A percentile compares a stretch with the other conserved stretches of the same genome.
Conservation (phyloP, 2,888 invertebrate genomes). For the Tupiocoris notatus region DNA sequence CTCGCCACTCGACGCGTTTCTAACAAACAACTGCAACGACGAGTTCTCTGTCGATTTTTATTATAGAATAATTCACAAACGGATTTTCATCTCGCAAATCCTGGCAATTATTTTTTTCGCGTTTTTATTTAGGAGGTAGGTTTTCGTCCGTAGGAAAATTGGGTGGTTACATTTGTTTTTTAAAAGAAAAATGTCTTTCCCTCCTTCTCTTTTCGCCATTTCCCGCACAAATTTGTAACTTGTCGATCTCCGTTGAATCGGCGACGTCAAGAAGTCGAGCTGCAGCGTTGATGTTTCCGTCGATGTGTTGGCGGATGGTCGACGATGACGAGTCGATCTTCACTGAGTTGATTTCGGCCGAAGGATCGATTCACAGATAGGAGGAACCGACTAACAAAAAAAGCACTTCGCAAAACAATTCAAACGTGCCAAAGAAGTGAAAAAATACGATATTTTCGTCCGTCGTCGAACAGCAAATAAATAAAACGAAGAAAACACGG, state of each 20-base stretch:
- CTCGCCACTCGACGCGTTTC: background rate
- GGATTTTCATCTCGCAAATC: background rate
- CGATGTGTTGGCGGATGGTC: background rate
- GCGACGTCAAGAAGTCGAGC: background rate
- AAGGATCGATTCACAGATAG: background rate
- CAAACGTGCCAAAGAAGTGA: background rate
- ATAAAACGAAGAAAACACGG: background rate
- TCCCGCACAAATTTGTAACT: background rate
- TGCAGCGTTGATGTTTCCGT: background rate
- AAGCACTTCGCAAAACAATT: background rate
- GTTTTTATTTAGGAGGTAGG: slow-evolving; percentile 36
- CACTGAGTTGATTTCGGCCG: background rate
- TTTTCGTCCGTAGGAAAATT: slow-evolving; percentile 25
- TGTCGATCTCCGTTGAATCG: background rate
- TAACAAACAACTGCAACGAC: background rate
- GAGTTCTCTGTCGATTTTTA: background rate
- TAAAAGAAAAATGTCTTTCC: too few relatives aligned
- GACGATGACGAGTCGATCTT: too few relatives aligned
- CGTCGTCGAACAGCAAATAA: background rate
- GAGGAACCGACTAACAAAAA: background rate
- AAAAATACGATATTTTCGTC: background rate
- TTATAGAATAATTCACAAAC: background rate
- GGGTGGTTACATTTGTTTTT: background rate
- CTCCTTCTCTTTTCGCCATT: background rate
- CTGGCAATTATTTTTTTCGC: background rate